phyloP scores from a whole-genome alignment of 1,140 invertebrate genomes.

The Diplogasteroides magnus region DNA sequence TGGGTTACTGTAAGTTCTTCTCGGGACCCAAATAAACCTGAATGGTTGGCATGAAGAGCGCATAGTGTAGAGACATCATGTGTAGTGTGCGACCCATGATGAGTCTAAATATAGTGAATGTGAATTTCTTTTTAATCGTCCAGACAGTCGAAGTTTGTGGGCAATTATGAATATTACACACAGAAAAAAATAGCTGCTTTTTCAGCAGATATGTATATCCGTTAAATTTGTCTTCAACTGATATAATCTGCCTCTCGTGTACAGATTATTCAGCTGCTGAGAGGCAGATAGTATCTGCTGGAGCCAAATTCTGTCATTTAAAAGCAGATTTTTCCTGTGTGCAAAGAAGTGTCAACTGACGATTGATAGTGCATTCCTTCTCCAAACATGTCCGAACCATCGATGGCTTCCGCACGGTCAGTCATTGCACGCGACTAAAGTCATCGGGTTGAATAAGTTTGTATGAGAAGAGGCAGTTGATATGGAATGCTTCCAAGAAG shows the following conservation, averaged over 20 bases:
- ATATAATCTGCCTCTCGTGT: too few relatives aligned
- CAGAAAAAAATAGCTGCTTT: neutral
- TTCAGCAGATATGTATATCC: too few relatives aligned
- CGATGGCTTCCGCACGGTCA: slow-evolving; percentile 24
- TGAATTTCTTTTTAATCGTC: neutral
- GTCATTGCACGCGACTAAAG: slow-evolving; percentile 30
- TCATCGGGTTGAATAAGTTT: too few relatives aligned
- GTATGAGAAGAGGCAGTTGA: too few relatives aligned
- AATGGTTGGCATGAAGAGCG: slow-evolving; percentile 84
- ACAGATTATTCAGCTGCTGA: too few relatives aligned
- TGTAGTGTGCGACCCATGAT: slow-evolving; percentile 72
- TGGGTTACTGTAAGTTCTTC: neutral
- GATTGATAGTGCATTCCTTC: slow-evolving; percentile 31
- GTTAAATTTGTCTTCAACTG: too few relatives aligned
- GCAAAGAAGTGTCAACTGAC: slow-evolving; percentile 6
- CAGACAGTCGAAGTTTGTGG: too few relatives aligned
- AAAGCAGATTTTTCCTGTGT: too few relatives aligned
- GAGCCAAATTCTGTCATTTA: too few relatives aligned
- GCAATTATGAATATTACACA: neutral
- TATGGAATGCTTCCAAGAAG: too few relatives aligned
- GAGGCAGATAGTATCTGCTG: too few relatives aligned
- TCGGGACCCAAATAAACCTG: slow-evolving; percentile 58
- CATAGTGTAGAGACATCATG: slow-evolving; percentile 75
- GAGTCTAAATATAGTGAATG: slow-evolving; percentile 10
- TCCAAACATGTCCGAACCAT: slow-evolving; percentile 33